phyloP scores from a whole-genome alignment of 2,797 vertebrate species.

The Lepus townsendii region DNA sequence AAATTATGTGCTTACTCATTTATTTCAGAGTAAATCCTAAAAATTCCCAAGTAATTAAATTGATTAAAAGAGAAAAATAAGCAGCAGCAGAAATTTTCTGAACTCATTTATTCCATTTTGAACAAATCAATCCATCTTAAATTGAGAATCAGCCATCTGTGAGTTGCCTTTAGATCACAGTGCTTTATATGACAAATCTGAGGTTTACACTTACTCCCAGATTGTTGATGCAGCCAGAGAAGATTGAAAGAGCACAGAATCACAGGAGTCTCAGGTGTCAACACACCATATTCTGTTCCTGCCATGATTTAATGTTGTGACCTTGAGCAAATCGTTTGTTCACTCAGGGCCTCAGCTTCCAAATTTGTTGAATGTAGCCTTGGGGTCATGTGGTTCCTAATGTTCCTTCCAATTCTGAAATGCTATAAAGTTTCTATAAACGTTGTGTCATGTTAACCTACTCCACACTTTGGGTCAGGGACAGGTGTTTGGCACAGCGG shows the following conservation, averaged over 20 bases:
- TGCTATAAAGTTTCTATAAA: constrained; percentile 18
- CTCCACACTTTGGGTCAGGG: too few species aligned
- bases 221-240: not conserved
- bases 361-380: not conserved
- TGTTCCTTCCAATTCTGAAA: not conserved
- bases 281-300: not conserved
- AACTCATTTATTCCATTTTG: constrained; percentile 25
- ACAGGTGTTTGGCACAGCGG: too few species aligned
- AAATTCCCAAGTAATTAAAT: constrained; percentile 38
- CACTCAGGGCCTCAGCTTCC: not conserved
- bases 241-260: not conserved
- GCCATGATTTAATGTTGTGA: not conserved
- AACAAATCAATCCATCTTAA: not conserved
- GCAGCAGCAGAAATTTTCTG: not conserved
- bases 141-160: not conserved
- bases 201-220: not conserved
- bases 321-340: not conserved
- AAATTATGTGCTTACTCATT: constrained; percentile 27
- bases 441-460: not conserved
- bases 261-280: not conserved
- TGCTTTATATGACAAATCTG: not conserved
- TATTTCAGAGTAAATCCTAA: constrained; percentile 36
- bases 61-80: constrained; percentile 11
- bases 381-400: not conserved
- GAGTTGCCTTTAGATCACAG: not conserved